Evolutionary conservation across 2,888 invertebrate genomes (phyloP).

Genomic region (Eilema griseolum): DNA sequence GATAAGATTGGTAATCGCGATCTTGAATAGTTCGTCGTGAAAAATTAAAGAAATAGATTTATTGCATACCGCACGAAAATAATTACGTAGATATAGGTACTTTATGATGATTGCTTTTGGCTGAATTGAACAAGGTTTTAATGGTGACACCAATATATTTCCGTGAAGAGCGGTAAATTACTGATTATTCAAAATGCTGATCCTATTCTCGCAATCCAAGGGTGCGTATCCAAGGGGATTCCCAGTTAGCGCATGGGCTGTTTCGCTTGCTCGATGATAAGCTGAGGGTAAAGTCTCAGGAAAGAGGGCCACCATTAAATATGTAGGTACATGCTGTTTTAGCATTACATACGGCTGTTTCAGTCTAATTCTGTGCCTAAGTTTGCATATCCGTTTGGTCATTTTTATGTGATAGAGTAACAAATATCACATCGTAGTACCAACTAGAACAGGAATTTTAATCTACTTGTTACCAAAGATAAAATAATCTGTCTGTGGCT

Average conservation of each 20-base stretch:
- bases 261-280: too few relatives aligned
- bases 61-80: background rate
- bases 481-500: background rate
- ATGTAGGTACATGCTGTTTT: too few relatives aligned
- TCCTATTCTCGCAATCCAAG: background rate
- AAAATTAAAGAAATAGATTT: conserved; percentile 3
- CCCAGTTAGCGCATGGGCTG: too few relatives aligned
- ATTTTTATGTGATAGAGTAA: too few relatives aligned
- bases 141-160: background rate
- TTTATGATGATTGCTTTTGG: conserved; percentile 1
- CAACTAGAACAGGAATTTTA: background rate
- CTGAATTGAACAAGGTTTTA: background rate
- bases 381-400: too few relatives aligned
- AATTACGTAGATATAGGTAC: background rate
- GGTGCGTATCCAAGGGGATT: background rate
- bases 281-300: too few relatives aligned
- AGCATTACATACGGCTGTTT: too few relatives aligned
- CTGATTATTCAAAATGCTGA: too few relatives aligned
- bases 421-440: too few relatives aligned
- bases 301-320: too few relatives aligned
- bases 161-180: background rate
- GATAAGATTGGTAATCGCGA: conserved; percentile 32
- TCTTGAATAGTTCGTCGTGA: conserved; percentile 15
- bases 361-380: too few relatives aligned
- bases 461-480: background rate